These are phyloP conservation scores for Eupithecia dodoneata DNA, from an alignment of 2,888 invertebrate genomes.

Conservation along the genomic window DNA sequence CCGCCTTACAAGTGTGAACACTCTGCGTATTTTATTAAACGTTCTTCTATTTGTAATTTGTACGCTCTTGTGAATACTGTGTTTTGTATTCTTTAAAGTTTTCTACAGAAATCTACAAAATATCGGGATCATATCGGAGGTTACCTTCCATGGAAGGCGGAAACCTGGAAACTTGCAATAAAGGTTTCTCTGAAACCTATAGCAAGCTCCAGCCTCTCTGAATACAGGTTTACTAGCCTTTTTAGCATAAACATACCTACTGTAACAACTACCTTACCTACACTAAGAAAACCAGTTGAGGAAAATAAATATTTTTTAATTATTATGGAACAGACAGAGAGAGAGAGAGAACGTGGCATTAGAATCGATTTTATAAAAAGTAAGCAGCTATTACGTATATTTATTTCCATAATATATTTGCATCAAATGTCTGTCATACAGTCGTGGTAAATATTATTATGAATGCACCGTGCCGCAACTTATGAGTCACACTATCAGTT, in stretches of 20 bases:
- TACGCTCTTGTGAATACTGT: neutral
- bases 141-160: neutral
- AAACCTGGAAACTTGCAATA: too few species aligned
- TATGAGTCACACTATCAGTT: constrained; percentile 46
- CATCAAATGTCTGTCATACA: constrained; percentile 16
- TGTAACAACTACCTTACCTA: too few species aligned
- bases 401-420: neutral
- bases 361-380: neutral
- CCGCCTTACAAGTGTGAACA: constrained; percentile 24
- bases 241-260: too few species aligned
- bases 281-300: too few species aligned
- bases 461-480: constrained; percentile 29
- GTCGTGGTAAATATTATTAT: constrained; percentile 35
- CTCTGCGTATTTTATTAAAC: neutral
- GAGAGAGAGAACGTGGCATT: too few species aligned
- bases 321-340: too few species aligned
- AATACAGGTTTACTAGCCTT: too few species aligned
- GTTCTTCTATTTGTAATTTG: neutral
- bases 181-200: too few species aligned
- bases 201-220: too few species aligned
- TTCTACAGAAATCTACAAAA: neutral
- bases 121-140: neutral
- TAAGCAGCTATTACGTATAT: neutral
- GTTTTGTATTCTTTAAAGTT: neutral
- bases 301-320: too few species aligned